Evolutionary conservation across 2,888 invertebrate species (phyloP).

Genomic region (Epirrhoe tristata): DNA sequence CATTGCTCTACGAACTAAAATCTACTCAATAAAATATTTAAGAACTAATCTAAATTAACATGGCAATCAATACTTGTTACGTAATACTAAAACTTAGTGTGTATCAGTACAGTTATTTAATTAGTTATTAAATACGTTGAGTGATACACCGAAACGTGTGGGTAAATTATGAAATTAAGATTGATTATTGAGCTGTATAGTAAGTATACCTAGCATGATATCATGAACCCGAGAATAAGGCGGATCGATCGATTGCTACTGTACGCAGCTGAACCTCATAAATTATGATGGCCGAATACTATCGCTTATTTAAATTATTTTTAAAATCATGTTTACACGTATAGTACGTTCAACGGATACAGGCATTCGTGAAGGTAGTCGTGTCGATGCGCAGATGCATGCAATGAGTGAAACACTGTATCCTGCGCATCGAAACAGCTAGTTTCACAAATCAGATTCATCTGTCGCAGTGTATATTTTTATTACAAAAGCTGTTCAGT

Average conservation of each 20-base stretch:
- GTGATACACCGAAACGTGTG: slow-evolving; percentile 8
- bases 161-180: slow-evolving; percentile 5
- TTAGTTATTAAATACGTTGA: slow-evolving; percentile 29
- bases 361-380: too few relatives aligned
- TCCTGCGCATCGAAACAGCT: too few relatives aligned
- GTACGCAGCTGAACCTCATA: slow-evolving; percentile 11
- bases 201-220: not conserved
- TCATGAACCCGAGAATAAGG: slow-evolving; percentile 26
- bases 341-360: too few relatives aligned
- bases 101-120: slow-evolving; percentile 1
- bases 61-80: slow-evolving; percentile 30
- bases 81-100: slow-evolving; percentile 17
- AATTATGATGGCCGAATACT: not conserved
- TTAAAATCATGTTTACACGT: not conserved
- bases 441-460: too few relatives aligned
- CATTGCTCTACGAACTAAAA: slow-evolving; percentile 16
- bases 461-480: too few relatives aligned
- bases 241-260: slow-evolving; percentile 16
- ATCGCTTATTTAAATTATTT: not conserved
- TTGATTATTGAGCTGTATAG: slow-evolving; percentile 17
- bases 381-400: too few relatives aligned
- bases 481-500: too few relatives aligned
- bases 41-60: slow-evolving; percentile 23
- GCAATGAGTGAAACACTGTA: too few relatives aligned
- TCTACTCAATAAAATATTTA: slow-evolving; percentile 6